Conservation (phyloP, 2,113 vertebrate species). For the Danio rerio region DNA sequence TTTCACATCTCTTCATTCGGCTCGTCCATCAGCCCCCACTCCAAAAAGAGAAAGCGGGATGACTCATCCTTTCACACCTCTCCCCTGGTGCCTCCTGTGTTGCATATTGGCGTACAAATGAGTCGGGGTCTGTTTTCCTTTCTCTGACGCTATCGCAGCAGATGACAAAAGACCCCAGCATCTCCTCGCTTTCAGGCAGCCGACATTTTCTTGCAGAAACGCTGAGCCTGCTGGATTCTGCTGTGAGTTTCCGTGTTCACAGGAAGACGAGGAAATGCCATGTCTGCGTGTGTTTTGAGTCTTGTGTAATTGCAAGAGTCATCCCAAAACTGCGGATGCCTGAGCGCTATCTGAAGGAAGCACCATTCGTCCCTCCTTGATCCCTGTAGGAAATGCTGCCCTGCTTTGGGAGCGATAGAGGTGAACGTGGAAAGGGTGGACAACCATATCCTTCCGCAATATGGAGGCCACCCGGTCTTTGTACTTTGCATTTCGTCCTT, state of each 20-base stretch:
- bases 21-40: constrained; percentile 15
- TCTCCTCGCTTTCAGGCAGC: constrained; percentile 20
- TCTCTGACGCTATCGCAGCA: neutral
- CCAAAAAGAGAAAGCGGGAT: constrained; percentile 17
- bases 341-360: constrained; percentile 56
- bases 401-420: constrained; percentile 18
- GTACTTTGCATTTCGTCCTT: neutral
- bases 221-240: constrained; percentile 3
- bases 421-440: constrained; percentile 42
- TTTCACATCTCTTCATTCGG: constrained; percentile 31
- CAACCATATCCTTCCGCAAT: constrained; percentile 54
- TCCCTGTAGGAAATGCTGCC: constrained; percentile 36
- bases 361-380: constrained; percentile 31
- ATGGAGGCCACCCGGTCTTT: constrained; percentile 31
- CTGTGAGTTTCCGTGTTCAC: neutral
- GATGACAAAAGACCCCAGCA: constrained; percentile 3
- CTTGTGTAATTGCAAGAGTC: constrained; percentile 12
- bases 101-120: constrained; percentile 6
- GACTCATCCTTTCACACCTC: constrained; percentile 58
- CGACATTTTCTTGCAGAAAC: constrained; percentile 27
- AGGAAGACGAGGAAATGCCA: constrained; percentile 28
- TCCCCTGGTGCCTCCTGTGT: constrained; percentile 34
- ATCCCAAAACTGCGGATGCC: constrained; percentile 22
- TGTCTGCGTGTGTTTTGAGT: neutral
- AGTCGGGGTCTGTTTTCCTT: constrained; percentile 8